Conservation (phyloP, 2,113 vertebrate genomes). For the Boleophthalmus pectinirostris region DNA sequence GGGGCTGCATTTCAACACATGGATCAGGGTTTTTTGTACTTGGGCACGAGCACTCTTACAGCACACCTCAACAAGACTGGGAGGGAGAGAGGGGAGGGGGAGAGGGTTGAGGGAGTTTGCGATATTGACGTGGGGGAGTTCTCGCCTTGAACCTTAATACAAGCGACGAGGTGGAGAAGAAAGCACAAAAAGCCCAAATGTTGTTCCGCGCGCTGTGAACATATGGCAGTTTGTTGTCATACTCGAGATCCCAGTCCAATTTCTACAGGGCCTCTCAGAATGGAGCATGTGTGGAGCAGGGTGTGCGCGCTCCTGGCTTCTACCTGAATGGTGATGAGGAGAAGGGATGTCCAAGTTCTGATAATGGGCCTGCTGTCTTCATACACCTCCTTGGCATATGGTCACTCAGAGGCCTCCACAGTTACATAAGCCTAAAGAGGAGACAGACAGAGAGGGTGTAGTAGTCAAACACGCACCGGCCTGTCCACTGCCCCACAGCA, state of each 20-base stretch:
- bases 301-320: conserved; percentile 47
- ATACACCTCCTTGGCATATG: conserved; percentile 73
- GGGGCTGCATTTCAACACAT: conserved; percentile 81
- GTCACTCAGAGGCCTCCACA: conserved; percentile 67
- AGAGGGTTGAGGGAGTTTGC: conserved; percentile 1
- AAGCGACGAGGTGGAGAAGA: conserved; percentile 42
- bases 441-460: conserved; percentile 24
- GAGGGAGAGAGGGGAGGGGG: background rate
- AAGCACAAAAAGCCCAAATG: conserved; percentile 70
- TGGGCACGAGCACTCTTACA: conserved; percentile 58
- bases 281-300: conserved; percentile 41
- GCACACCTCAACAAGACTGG: conserved; percentile 34
- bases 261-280: conserved; percentile 66
- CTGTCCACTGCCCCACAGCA: conserved; percentile 68
- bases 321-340: conserved; percentile 75
- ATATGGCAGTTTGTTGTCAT: conserved; percentile 77
- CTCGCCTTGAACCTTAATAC: conserved; percentile 58
- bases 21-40: conserved; percentile 72
- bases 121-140: conserved; percentile 43
- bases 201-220: conserved; percentile 65
- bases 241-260: conserved; percentile 69
- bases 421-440: conserved; percentile 70
- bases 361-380: conserved; percentile 70
- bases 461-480: conserved; percentile 50
- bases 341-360: conserved; percentile 57